These are phyloP conservation scores for Campopleginae sp. DNA, from an alignment of 2,888 invertebrate species.

Conservation along the genomic window DNA sequence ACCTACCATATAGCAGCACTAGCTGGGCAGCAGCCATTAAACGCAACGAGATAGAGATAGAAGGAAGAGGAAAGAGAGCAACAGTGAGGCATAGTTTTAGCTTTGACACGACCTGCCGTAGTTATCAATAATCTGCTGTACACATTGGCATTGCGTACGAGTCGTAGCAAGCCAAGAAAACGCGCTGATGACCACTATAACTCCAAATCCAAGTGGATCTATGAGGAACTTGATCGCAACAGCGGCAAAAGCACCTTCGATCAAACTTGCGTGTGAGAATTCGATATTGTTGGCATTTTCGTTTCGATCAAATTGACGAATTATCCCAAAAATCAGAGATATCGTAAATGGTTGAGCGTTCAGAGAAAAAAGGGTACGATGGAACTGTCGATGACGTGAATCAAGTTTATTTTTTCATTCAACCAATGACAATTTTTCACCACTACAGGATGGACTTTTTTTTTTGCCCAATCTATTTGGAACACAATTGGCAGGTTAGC, in stretches of 20 bases:
- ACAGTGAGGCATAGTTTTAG: background rate
- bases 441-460: too few relatives aligned
- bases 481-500: too few relatives aligned
- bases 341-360: too few relatives aligned
- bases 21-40: conserved; percentile 43
- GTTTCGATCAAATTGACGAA: background rate
- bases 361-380: too few relatives aligned
- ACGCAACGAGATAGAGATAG: conserved; percentile 37
- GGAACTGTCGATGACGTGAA: too few relatives aligned
- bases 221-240: background rate
- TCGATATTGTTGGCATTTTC: background rate
- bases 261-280: background rate
- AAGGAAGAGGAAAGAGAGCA: background rate
- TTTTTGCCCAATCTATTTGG: too few relatives aligned
- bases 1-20: conserved; percentile 48
- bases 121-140: conserved; percentile 27
- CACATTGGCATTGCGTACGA: conserved; percentile 1
- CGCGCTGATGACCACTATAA: background rate
- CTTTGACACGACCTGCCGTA: conserved; percentile 20
- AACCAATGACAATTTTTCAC: too few relatives aligned
- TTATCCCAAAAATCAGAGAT: too few relatives aligned
- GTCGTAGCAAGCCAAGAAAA: background rate
- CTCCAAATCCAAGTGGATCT: background rate
- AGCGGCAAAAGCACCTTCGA: background rate
- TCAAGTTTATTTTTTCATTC: too few relatives aligned